Percentiles rank a stretch among this genome's conserved stretches.
These are phyloP conservation scores for Mus musculus DNA, from an alignment of 2,113 vertebrate species.

Conservation along the genomic window GRCm39 chr13:29643001-29643500, in stretches of 20 bases:
- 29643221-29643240: not conserved
- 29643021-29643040: not conserved
- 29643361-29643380: not conserved
- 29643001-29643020: not conserved
- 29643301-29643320: not conserved
- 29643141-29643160: not conserved
- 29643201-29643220: not conserved
- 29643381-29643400: not conserved
- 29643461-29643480: fast-evolving
- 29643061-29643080: not conserved
- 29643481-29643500: no score
- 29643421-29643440: not conserved
- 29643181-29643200: not conserved
- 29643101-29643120: not conserved
- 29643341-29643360: not conserved
- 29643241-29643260: not conserved
- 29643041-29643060: not conserved
- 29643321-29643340: not conserved
- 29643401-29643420: not conserved
- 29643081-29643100: not conserved
- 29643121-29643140: not conserved
- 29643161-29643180: not conserved
- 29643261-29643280: not conserved
- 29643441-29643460: not conserved
- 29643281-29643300: not conserved